These are phyloP conservation scores for Euphydryas editha DNA, from an alignment of 2,888 invertebrate species.

Conservation along the genomic window DNA sequence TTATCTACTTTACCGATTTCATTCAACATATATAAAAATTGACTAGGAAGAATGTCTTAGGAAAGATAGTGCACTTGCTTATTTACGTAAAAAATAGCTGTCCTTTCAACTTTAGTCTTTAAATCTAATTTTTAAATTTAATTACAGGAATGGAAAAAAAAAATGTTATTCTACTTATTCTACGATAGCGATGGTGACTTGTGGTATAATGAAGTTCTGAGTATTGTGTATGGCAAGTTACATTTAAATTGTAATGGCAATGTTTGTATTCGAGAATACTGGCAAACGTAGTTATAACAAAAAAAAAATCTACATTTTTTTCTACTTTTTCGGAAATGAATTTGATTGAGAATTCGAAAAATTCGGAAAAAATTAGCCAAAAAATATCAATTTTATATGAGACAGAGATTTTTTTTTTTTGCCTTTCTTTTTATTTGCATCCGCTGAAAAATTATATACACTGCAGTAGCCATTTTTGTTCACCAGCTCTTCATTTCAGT, in stretches of 20 bases:
- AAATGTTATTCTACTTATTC: not conserved
- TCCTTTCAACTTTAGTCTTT: too few species aligned
- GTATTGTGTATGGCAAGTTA: slow-evolving; percentile 25
- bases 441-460: too few species aligned
- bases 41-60: slow-evolving; percentile 19
- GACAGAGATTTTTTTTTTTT: too few species aligned
- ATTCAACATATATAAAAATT: slow-evolving; percentile 10
- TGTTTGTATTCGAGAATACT: not conserved
- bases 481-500: not conserved
- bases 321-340: too few species aligned
- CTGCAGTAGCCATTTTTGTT: too few species aligned
- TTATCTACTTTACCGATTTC: not conserved
- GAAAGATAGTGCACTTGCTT: not conserved
- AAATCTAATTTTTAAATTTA: too few species aligned
- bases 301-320: too few species aligned
- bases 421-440: too few species aligned
- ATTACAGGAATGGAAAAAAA: not conserved
- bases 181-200: slow-evolving; percentile 5
- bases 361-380: too few species aligned
- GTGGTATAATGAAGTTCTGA: slow-evolving; percentile 2
- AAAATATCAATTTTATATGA: too few species aligned
- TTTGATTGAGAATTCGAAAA: too few species aligned
- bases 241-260: not conserved
- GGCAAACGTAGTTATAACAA: too few species aligned
- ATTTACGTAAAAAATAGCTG: not conserved